These are phyloP conservation scores for Morphnarchus princeps DNA, from an alignment of 2,113 vertebrate species.

Conservation along the genomic window DNA sequence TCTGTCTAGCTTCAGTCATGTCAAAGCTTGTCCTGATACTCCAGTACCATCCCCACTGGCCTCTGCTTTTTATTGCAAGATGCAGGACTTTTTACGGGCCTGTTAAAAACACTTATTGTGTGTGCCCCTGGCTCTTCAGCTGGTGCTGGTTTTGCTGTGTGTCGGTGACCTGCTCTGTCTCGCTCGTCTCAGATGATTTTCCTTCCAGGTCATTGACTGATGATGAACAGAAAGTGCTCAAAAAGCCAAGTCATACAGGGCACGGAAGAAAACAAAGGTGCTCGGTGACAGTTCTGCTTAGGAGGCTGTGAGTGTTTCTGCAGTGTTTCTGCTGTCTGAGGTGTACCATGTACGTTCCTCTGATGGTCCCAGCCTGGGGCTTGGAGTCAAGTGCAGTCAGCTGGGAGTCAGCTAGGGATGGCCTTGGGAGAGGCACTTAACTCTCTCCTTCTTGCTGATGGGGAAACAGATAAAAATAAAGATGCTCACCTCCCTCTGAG, in stretches of 20 bases:
- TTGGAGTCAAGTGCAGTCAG: background rate
- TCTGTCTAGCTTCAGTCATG: background rate
- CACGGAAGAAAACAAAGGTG: background rate
- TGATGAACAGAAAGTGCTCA: background rate
- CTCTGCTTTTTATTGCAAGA: background rate
- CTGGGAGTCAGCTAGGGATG: background rate
- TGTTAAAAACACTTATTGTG: background rate
- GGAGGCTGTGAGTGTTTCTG: background rate
- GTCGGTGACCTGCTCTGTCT: background rate
- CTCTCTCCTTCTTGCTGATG: conserved; percentile 16
- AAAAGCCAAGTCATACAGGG: background rate
- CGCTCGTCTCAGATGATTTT: fast-evolving
- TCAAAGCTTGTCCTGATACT: background rate
- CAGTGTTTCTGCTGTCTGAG: background rate
- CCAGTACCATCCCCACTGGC: background rate
- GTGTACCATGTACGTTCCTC: background rate
- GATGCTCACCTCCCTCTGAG: background rate
- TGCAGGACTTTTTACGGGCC: background rate
- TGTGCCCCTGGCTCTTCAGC: background rate
- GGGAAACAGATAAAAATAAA: conserved; percentile 39
- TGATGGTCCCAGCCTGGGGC: background rate
- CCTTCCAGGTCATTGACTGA: background rate
- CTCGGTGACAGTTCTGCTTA: background rate
- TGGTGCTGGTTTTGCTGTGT: background rate
- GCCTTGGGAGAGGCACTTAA: conserved; percentile 19